Conservation (phyloP, 2,797 vertebrate genomes). For the Peromyscus attwateri region DNA sequence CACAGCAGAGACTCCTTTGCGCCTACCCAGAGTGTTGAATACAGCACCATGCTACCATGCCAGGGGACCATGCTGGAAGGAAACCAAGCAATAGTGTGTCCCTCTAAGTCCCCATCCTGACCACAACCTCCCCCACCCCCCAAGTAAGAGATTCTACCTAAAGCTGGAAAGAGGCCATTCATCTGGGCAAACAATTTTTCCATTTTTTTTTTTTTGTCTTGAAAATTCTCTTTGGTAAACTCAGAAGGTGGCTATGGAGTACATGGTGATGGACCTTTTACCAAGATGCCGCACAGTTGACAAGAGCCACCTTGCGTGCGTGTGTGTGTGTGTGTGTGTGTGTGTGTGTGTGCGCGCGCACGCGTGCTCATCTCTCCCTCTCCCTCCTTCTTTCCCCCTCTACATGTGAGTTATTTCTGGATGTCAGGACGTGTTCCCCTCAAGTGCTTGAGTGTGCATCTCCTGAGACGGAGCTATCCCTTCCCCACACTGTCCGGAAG, state of each 20-base stretch:
- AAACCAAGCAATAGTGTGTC: neutral
- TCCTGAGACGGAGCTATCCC: neutral
- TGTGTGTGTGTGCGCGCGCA: too few species aligned
- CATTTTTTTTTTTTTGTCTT: neutral
- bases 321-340: too few species aligned
- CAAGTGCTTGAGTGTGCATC: neutral
- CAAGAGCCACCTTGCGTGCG: fast-evolving
- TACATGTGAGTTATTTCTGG: neutral
- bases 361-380: neutral
- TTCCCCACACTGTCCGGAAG: neutral
- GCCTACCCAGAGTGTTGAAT: neutral
- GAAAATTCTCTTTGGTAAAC: neutral
- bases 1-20: neutral
- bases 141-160: neutral
- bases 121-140: neutral
- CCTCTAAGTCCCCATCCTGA: neutral
- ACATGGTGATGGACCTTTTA: neutral
- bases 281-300: neutral
- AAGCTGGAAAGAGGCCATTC: neutral
- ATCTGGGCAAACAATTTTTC: too few species aligned
- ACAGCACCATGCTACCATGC: neutral
- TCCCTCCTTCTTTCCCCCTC: too few species aligned
- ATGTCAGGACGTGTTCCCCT: neutral
- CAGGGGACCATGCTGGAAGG: neutral
- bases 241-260: neutral